phyloP scores from a whole-genome alignment of 2,888 invertebrate genomes.

The Eubasilissa splendida region DNA sequence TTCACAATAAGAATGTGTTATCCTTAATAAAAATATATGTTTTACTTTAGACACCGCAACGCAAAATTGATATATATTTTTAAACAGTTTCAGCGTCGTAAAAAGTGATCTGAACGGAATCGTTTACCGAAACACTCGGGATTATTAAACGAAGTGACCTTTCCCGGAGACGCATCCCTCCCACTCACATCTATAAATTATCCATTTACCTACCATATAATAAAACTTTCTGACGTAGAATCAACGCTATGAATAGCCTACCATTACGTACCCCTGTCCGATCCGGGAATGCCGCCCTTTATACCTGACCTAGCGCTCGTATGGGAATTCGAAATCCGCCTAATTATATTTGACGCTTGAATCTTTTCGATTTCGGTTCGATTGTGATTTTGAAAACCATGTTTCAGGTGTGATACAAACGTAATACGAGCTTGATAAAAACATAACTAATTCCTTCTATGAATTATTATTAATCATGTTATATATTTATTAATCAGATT shows the following conservation, averaged over 20 bases:
- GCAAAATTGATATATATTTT: too few species aligned
- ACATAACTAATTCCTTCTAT: too few species aligned
- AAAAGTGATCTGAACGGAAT: too few species aligned
- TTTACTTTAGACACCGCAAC: too few species aligned
- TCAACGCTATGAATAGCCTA: conserved; percentile 50
- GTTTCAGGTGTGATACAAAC: too few species aligned
- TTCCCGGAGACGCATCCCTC: conserved; percentile 44
- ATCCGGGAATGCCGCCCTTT: conserved; percentile 49
- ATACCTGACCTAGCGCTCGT: conserved; percentile 45
- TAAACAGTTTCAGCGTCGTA: too few species aligned
- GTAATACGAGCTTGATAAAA: too few species aligned
- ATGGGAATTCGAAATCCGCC: conserved; percentile 22
- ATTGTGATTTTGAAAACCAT: neutral
- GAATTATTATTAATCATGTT: too few species aligned
- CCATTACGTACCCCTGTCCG: conserved; percentile 54
- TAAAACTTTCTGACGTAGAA: conserved; percentile 48
- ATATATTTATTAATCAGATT: too few species aligned
- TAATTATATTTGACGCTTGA: conserved; percentile 11
- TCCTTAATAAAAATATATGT: too few species aligned
- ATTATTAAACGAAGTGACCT: conserved; percentile 44
- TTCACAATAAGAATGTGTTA: too few species aligned
- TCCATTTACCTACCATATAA: conserved; percentile 57
- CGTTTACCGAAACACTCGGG: neutral
- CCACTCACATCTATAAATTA: conserved; percentile 57
- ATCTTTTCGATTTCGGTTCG: conserved; percentile 3